phyloP scores from a whole-genome alignment of 2,797 vertebrate species.

The Mormyrops boulengeri region DNA sequence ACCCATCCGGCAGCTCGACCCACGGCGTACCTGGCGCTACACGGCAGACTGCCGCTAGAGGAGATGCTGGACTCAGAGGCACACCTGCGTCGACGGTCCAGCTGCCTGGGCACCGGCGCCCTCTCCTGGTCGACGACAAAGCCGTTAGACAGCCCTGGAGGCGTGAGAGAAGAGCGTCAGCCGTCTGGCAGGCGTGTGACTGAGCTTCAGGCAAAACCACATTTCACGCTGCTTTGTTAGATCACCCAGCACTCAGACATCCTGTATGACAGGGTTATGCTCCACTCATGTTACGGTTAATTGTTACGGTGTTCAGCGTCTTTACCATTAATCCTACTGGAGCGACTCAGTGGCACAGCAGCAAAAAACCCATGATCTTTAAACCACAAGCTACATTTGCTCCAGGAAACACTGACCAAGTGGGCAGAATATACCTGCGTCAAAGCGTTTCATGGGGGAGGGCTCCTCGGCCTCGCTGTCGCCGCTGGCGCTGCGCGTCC shows the following conservation, averaged over 20 bases:
- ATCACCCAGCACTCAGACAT: neutral
- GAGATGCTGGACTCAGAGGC: constrained; percentile 97
- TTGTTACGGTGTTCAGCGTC: neutral
- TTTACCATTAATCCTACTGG: neutral
- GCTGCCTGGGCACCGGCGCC: constrained; percentile 57
- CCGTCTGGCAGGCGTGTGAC: neutral
- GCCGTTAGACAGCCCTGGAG: constrained; percentile 16
- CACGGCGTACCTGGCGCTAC: constrained; percentile 64
- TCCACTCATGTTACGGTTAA: neutral
- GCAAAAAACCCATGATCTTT: neutral
- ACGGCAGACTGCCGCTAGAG: constrained; percentile 77
- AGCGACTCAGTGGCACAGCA: neutral
- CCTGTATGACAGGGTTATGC: neutral
- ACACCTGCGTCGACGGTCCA: constrained; percentile 86
- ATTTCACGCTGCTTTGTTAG: neutral
- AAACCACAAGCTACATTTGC: neutral
- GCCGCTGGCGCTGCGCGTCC: constrained; percentile 79
- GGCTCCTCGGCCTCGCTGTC: constrained; percentile 75
- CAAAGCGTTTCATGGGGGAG: constrained; percentile 84
- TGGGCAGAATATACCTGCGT: constrained; percentile 67
- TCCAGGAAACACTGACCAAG: neutral
- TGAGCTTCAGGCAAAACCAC: neutral
- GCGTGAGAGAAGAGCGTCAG: neutral
- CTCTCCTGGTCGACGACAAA: constrained; percentile 53
- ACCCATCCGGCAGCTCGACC: neutral